Evolutionary conservation across 2,797 vertebrate species (phyloP), one percentile per base, ranked within the genome.

Genomic region (Remorina albescens): DNA sequence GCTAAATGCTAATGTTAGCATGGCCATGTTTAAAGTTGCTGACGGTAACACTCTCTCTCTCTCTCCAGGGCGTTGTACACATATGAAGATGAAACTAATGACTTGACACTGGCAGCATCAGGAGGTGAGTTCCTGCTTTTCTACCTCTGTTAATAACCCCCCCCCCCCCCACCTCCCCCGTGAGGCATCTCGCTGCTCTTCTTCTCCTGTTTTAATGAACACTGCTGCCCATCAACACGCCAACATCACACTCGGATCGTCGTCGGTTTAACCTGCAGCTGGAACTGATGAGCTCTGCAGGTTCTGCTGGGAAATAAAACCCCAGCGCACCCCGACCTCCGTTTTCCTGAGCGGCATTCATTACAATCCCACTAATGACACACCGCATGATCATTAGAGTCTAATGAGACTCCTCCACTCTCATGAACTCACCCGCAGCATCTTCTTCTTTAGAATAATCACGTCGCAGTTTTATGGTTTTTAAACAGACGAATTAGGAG

Each of bases 31-130:
- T n/a, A n/a, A n/a, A n/a, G n/a, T n/a, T n/a, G 30, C 30, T 30
- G 6, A 30, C 30, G 6, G 30, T 30, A 30, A 30, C 30, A 30
- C 9, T 66, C 11, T 72, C 5, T 77, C 47, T 79, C 0, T 62
- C 41, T 71, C 6, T 8, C 93, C 93, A 99, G 98, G 98, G 97
- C 98, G 69, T 94, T 99, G 88, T 99, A 98, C 92, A 96, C 96
- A 0, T 99, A 99, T 0, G 97, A 99, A 85, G 97, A 96, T 51
- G 95, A 96, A 66, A 96, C 93, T 2, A 95, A 99, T 80, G 95
- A 97, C 87, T 90, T 99, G 93, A 96, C 92, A 41, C 88, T 98
- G 92, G 95, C 97, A 36, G 92, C 96, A 0, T 96, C 97, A 2
- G 98, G 98, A 95, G 97, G 97, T 98, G 88, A 90, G 96, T 81